Evolutionary conservation across 2,888 invertebrate species (phyloP).

Genomic region (Nemurella pictetii): DNA sequence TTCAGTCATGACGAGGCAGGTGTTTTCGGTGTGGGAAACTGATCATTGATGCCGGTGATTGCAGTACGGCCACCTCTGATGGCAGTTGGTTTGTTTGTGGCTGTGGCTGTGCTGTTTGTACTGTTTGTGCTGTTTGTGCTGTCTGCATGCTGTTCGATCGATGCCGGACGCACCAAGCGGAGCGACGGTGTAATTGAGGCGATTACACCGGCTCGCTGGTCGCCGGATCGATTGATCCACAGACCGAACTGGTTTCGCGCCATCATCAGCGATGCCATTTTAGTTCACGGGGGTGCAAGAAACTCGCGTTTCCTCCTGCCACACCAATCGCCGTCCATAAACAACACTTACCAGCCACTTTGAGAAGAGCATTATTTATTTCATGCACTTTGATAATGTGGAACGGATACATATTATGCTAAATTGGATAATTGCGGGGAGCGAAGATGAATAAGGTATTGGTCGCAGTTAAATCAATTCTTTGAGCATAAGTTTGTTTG

Average conservation of each 20-base stretch:
- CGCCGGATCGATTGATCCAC: neutral
- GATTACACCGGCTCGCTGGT: slow-evolving; percentile 25
- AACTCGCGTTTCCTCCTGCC: neutral
- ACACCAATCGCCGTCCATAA: slow-evolving; percentile 3
- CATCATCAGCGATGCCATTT: neutral
- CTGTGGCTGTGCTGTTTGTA: neutral
- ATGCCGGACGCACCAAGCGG: slow-evolving; percentile 13
- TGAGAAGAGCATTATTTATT: neutral
- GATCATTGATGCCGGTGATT: neutral
- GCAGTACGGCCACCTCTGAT: slow-evolving; percentile 10
- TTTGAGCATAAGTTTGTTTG: neutral
- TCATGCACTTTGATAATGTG: slow-evolving; percentile 5
- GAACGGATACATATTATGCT: slow-evolving; percentile 5
- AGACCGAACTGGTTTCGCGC: slow-evolving; percentile 31
- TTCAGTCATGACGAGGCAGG: slow-evolving; percentile 14
- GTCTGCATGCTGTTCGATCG: neutral
- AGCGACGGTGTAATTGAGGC: slow-evolving; percentile 32
- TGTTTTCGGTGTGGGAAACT: slow-evolving; percentile 22
- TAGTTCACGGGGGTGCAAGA: slow-evolving; percentile 2
- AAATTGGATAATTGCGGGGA: slow-evolving; percentile 1
- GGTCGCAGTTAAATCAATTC: slow-evolving; percentile 11
- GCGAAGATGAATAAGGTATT: neutral
- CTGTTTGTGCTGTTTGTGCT: slow-evolving; percentile 4
- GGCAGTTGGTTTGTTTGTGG: slow-evolving; percentile 25
- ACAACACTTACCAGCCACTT: slow-evolving; percentile 14